Evolutionary conservation across 2,113 vertebrate species (phyloP).

Genomic region (Xyrauchen texanus): DNA sequence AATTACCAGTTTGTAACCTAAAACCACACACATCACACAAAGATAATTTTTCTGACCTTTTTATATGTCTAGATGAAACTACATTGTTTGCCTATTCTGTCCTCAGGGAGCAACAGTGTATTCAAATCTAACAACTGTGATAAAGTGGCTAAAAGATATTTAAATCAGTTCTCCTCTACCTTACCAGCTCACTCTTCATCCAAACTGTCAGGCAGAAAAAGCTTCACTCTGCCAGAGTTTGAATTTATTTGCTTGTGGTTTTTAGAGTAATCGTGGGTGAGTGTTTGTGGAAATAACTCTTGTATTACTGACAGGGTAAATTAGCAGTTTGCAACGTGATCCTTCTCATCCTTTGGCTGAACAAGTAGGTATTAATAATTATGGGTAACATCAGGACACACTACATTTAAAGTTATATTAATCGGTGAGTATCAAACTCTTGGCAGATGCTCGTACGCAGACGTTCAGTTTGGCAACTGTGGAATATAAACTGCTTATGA

Average conservation of each 20-base stretch:
- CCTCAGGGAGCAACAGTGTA: background rate
- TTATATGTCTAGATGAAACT: background rate
- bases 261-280: conserved; percentile 47
- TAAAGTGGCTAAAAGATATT: background rate
- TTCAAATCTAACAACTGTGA: background rate
- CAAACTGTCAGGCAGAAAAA: conserved; percentile 28
- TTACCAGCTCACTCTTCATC: background rate
- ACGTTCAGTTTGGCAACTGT: conserved; percentile 55
- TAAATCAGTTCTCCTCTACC: background rate
- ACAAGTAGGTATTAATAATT: conserved; percentile 62
- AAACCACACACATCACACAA: background rate
- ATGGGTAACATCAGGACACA: conserved; percentile 60
- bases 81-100: conserved; percentile 5
- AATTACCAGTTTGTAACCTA: too few species aligned
- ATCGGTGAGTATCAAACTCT: conserved; percentile 54
- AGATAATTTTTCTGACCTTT: background rate
- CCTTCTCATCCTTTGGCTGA: conserved; percentile 57
- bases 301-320: conserved; percentile 58
- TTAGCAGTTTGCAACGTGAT: conserved; percentile 57
- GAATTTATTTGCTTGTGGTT: conserved; percentile 49
- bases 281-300: conserved; percentile 49
- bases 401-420: conserved; percentile 64
- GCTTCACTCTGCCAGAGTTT: conserved; percentile 18
- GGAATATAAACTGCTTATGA: conserved; percentile 59
- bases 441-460: conserved; percentile 53